phyloP scores from a whole-genome alignment of 2,113 vertebrate genomes.

The Lota lota region DNA sequence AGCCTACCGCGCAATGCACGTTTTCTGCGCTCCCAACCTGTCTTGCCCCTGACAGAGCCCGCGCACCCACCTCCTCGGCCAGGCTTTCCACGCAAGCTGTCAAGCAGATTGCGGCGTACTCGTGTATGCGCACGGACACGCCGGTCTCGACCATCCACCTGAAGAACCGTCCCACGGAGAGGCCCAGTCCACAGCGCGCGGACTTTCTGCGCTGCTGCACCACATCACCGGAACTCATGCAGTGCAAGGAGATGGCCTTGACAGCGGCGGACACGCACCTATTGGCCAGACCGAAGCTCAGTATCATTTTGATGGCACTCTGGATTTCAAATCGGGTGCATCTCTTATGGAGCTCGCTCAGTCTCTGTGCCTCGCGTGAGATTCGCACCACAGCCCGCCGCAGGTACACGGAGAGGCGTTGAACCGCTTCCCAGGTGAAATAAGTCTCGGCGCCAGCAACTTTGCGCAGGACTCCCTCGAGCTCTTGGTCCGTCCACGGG shows the following conservation, averaged over 20 bases:
- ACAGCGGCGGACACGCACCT: slow-evolving; percentile 81
- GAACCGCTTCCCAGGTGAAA: slow-evolving; percentile 77
- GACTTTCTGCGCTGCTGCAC: slow-evolving; percentile 78
- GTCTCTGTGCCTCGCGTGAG: slow-evolving; percentile 86
- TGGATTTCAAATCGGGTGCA: slow-evolving; percentile 92
- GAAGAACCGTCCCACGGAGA: slow-evolving; percentile 91
- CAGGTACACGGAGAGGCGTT: slow-evolving; percentile 77
- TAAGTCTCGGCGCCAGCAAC: slow-evolving; percentile 50
- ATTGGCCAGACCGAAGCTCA: slow-evolving; percentile 85
- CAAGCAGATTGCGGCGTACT: slow-evolving; percentile 87
- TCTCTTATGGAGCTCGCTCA: slow-evolving; percentile 85
- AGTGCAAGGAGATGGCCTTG: slow-evolving; percentile 85
- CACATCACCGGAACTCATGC: slow-evolving; percentile 88
- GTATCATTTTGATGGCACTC: slow-evolving; percentile 84
- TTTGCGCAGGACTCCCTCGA: slow-evolving; percentile 76
- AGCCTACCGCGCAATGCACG: neutral
- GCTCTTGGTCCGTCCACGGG: slow-evolving; percentile 86
- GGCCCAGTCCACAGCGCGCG: slow-evolving; percentile 82
- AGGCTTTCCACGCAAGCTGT: slow-evolving; percentile 86
- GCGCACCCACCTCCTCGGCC: slow-evolving; percentile 79
- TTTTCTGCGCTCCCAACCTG: slow-evolving; percentile 34
- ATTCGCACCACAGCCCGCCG: slow-evolving; percentile 81
- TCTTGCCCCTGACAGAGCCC: slow-evolving; percentile 67
- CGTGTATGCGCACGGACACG: slow-evolving; percentile 88
- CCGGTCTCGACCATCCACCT: slow-evolving; percentile 97